These are phyloP conservation scores for Gymnopithys bicolor DNA, from an alignment of 2,797 vertebrate genomes.

Conservation along the genomic window DNA sequence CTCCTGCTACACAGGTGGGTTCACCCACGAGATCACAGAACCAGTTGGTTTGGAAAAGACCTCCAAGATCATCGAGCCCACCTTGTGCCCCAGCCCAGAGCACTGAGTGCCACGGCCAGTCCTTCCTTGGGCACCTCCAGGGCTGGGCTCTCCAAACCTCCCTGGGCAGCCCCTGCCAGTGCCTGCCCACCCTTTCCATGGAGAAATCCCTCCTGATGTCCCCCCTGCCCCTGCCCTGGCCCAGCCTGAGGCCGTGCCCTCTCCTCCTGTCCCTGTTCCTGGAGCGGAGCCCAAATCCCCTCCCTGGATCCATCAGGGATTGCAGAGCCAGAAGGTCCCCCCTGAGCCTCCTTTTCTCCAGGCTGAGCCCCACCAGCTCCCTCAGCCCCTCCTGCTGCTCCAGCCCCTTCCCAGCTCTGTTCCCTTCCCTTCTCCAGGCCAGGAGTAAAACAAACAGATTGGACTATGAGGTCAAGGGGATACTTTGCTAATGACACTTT, in stretches of 20 bases:
- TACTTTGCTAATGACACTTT: rapidly evolving
- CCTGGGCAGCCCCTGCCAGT: no score
- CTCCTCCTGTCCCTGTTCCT: neutral
- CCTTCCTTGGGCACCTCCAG: no score
- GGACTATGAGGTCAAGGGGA: rapidly evolving
- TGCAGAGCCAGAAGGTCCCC: neutral
- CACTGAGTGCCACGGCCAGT: no score
- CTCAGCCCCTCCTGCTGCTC: neutral
- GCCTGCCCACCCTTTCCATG: no score
- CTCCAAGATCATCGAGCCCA: no score
- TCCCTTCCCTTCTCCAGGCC: neutral
- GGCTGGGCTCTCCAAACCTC: no score
- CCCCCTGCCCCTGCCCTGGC: neutral
- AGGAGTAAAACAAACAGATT: neutral
- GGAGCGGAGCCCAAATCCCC: neutral
- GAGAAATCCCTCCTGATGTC: no score
- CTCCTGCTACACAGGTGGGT: neutral
- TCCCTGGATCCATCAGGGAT: neutral
- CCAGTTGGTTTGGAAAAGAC: neutral
- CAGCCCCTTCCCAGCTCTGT: neutral
- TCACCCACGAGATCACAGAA: neutral
- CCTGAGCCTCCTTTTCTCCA: neutral
- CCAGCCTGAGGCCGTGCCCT: neutral
- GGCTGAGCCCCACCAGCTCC: neutral
- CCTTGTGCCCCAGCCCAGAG: no score